Conservation (phyloP, 2,113 vertebrate species). For the Balaeniceps rex region DNA sequence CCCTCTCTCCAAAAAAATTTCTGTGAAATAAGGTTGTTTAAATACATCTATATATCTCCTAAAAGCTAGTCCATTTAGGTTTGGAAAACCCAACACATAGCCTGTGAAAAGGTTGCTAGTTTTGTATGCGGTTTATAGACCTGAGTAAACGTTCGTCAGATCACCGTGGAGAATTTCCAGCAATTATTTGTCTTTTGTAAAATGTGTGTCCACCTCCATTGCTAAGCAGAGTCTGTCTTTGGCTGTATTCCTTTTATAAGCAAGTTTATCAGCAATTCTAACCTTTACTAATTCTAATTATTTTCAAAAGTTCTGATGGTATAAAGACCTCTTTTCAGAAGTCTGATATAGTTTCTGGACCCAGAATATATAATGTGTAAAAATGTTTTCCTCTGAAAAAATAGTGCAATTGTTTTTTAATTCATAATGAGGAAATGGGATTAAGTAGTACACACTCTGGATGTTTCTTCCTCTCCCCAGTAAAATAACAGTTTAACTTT, state of each 20-base stretch:
- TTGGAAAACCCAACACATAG: not conserved
- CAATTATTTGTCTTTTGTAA: not conserved
- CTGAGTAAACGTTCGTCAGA: not conserved
- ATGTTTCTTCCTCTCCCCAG: not conserved
- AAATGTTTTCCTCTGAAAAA: not conserved
- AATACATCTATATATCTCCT: not conserved
- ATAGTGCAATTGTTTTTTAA: not conserved
- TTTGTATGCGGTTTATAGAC: not conserved
- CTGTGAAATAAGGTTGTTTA: not conserved
- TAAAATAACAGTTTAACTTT: not conserved
- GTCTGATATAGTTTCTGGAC: no score
- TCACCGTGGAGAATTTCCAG: not conserved
- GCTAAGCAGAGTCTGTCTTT: not conserved
- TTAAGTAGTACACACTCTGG: not conserved
- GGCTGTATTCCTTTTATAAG: not conserved
- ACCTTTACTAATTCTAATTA: not conserved
- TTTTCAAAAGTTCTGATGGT: not conserved
- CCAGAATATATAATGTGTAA: no score
- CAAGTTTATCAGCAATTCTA: not conserved
- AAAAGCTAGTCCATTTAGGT: not conserved
- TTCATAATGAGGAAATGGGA: not conserved
- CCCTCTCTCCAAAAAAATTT: rapidly evolving
- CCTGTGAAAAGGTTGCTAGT: not conserved
- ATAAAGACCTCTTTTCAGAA: not conserved
- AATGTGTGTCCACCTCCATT: not conserved